Conservation (phyloP, 2,888 invertebrate genomes). For the Macrosiphum euphorbiae region DNA sequence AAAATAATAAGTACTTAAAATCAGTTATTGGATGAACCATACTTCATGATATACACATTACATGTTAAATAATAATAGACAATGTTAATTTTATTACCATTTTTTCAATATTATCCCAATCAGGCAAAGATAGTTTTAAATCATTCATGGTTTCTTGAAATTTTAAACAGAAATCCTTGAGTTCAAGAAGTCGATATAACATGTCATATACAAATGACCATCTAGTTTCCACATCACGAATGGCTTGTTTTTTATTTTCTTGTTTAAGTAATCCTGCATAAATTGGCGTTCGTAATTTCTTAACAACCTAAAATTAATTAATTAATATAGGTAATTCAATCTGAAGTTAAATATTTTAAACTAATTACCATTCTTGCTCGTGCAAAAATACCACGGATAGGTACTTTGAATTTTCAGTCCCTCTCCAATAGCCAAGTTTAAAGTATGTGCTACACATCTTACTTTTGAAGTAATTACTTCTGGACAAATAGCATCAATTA, state of each 20-base stretch:
- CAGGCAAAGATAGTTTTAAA: constrained; percentile 23
- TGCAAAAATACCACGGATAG: neutral
- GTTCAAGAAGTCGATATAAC: neutral
- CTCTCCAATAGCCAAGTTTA: constrained; percentile 2
- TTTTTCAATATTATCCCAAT: constrained; percentile 28
- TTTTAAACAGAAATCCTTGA: neutral
- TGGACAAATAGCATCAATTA: constrained; percentile 12
- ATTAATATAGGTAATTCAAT: neutral
- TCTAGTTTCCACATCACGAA: constrained; percentile 12
- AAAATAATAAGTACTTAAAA: too few relatives aligned
- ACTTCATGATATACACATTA: too few relatives aligned
- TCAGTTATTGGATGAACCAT: too few relatives aligned
- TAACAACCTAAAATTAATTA: constrained; percentile 4
- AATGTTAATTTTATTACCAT: neutral
- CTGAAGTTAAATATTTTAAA: neutral
- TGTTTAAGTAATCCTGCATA: constrained; percentile 19
- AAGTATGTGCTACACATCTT: constrained; percentile 13
- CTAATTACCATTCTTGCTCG: constrained; percentile 5
- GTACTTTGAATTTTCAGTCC: constrained; percentile 5
- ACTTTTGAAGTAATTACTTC: constrained; percentile 19
- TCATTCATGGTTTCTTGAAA: neutral
- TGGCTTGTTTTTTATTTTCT: constrained; percentile 19
- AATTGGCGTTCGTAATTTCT: neutral
- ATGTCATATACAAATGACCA: constrained; percentile 6
- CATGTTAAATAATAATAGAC: neutral